phyloP scores from a whole-genome alignment of 2,888 invertebrate genomes.

The Brachyptera putata region DNA sequence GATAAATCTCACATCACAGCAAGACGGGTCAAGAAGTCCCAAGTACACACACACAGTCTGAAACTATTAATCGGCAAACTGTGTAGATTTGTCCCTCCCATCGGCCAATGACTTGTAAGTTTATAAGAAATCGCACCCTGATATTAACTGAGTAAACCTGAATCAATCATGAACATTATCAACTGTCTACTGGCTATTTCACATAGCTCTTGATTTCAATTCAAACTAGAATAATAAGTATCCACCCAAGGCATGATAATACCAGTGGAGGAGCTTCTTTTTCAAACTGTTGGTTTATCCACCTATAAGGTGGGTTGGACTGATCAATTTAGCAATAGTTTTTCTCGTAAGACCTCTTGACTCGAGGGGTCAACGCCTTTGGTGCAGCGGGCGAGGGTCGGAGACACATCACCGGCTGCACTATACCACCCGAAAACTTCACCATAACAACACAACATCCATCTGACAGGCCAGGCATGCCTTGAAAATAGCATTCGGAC shows the following conservation, averaged over 20 bases:
- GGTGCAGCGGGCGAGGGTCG: neutral
- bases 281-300: no score
- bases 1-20: slow-evolving; percentile 12
- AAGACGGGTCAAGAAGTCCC: slow-evolving; percentile 1
- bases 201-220: no score
- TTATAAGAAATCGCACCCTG: neutral
- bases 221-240: no score
- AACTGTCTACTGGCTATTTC: no score
- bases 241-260: no score
- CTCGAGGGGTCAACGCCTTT: neutral
- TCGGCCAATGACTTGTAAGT: slow-evolving; percentile 7
- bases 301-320: no score
- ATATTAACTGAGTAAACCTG: neutral
- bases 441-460: neutral
- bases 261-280: no score
- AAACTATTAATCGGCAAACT: neutral
- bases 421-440: no score
- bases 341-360: slow-evolving; percentile 3
- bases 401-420: neutral
- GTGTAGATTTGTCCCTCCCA: slow-evolving; percentile 1
- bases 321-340: no score
- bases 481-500: slow-evolving; percentile 8
- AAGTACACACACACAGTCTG: neutral
- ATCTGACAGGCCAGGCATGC: slow-evolving; percentile 2
- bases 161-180: slow-evolving; percentile 11